Conservation (phyloP, 2,888 invertebrate species). For the Pelosia muscerda region DNA sequence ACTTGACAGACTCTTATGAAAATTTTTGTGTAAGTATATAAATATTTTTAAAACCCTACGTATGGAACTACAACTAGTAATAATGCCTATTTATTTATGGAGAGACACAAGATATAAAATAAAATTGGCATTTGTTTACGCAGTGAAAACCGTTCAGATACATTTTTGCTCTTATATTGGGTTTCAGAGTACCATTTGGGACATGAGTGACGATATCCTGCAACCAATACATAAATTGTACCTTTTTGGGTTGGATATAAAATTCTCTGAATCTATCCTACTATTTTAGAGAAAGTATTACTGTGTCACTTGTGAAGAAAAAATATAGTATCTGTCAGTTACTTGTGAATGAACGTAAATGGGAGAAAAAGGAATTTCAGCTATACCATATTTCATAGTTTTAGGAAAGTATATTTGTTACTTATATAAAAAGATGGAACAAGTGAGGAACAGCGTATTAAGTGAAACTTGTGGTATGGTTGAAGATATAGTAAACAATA, state of each 20-base stretch:
- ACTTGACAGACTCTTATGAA: no score
- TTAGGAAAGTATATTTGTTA: not conserved
- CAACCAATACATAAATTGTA: slow-evolving; percentile 19
- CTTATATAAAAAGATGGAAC: not conserved
- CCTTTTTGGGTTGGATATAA: slow-evolving; percentile 16
- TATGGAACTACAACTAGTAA: no score
- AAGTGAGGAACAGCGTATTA: not conserved
- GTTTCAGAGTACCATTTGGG: slow-evolving; percentile 11
- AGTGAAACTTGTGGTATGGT: not conserved
- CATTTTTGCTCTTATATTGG: slow-evolving; percentile 23
- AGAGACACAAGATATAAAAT: not conserved
- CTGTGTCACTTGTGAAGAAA: not conserved
- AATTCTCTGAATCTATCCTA: slow-evolving; percentile 14
- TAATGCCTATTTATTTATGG: no score
- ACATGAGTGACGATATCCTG: slow-evolving; percentile 20
- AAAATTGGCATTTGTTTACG: not conserved
- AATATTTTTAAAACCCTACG: no score
- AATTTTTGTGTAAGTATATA: no score
- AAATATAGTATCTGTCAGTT: slow-evolving; percentile 5
- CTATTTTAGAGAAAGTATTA: slow-evolving; percentile 19
- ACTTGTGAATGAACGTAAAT: not conserved
- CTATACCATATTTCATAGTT: not conserved
- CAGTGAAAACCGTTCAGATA: slow-evolving; percentile 20
- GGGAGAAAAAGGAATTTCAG: not conserved
- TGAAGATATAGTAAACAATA: not conserved